Percentiles rank a stretch among this genome's conserved stretches.
Conservation (phyloP, 2,888 invertebrate genomes). For the Crocallis elinguaria region DNA sequence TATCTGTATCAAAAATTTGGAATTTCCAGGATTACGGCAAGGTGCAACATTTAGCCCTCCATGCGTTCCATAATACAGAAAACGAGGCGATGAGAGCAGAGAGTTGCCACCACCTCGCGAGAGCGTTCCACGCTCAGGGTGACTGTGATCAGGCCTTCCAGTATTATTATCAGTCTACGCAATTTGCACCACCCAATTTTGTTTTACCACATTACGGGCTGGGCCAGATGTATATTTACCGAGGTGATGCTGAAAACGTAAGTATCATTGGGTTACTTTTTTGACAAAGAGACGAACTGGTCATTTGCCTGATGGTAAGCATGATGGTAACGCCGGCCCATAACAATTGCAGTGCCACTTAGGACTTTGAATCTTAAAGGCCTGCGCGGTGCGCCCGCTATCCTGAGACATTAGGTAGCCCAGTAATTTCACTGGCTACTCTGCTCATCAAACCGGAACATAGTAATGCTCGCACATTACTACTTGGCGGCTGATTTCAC, state of each 20-base stretch:
- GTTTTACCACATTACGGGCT: slow-evolving; percentile 98
- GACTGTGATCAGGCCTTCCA: slow-evolving; percentile 99
- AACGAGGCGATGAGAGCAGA: slow-evolving; percentile 99
- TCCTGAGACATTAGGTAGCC: no score
- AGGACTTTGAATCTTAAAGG: no score
- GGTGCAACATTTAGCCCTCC: slow-evolving; percentile 97
- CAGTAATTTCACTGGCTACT: no score
- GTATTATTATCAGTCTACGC: slow-evolving; percentile 99
- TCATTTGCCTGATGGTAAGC: no score
- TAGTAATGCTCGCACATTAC: no score
- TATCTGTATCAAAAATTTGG: no score
- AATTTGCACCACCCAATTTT: slow-evolving; percentile 97
- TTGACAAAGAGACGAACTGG: not conserved
- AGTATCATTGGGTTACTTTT: slow-evolving; percentile 52
- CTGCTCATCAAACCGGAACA: no score
- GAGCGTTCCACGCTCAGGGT: slow-evolving; percentile 97
- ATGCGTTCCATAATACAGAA: slow-evolving; percentile 99
- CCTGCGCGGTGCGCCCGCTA: no score
- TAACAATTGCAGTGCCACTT: no score
- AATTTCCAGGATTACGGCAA: slow-evolving; percentile 92
- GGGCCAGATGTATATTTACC: slow-evolving; percentile 99
- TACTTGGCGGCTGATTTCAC: no score
- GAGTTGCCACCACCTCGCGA: slow-evolving; percentile 98
- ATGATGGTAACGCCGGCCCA: no score
- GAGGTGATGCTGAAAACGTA: slow-evolving; percentile 97